phyloP scores from a whole-genome alignment of 2,888 invertebrate genomes.

The Acanthoscelides obtectus region DNA sequence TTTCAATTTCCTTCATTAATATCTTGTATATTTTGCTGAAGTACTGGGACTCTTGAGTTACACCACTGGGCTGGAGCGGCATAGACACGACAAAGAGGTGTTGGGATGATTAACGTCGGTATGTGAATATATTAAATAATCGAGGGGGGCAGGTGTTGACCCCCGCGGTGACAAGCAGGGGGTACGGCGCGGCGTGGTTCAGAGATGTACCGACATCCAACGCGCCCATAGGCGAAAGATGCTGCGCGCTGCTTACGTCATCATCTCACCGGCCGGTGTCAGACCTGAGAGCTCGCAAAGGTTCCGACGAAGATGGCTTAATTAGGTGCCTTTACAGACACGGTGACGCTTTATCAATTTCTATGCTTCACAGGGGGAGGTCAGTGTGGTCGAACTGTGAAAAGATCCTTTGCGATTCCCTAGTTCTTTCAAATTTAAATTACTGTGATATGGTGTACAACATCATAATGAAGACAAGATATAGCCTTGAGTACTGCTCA shows the following conservation, averaged over 20 bases:
- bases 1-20: too few relatives aligned
- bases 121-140: conserved; percentile 47
- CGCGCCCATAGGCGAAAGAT: neutral
- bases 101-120: conserved; percentile 48
- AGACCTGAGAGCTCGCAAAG: neutral
- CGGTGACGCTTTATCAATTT: neutral
- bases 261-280: neutral
- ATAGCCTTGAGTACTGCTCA: too few relatives aligned
- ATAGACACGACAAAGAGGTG: conserved; percentile 29
- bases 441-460: too few relatives aligned
- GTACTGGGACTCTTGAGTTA: neutral
- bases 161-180: conserved; percentile 35
- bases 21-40: too few relatives aligned
- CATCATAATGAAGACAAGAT: too few relatives aligned
- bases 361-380: neutral
- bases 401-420: too few relatives aligned
- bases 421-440: too few relatives aligned
- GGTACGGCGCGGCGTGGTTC: conserved; percentile 18
- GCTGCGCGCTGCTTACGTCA: neutral
- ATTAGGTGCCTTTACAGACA: neutral
- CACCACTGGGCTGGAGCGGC: neutral
- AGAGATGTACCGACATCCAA: neutral
- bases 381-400: neutral
- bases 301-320: neutral
- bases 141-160: conserved; percentile 42